Evolutionary conservation across 2,797 vertebrate species (phyloP).

Genomic region (Lindbergichthys nudifrons): DNA sequence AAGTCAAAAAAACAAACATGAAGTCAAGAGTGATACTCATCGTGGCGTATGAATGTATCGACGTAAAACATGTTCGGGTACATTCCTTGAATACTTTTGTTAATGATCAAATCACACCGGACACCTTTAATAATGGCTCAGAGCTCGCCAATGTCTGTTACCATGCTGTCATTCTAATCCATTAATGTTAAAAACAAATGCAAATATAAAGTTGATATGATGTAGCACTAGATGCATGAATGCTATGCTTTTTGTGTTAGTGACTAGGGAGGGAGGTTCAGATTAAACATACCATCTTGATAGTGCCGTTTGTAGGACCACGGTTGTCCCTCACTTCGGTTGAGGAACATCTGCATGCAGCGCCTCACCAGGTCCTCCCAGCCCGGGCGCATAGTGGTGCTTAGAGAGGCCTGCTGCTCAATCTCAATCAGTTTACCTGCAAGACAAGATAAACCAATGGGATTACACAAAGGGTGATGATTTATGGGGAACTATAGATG

Average conservation of each 20-base stretch:
- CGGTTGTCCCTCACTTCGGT: constrained; percentile 93
- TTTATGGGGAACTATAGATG: neutral
- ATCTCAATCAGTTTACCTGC: constrained; percentile 97
- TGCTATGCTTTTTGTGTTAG: neutral
- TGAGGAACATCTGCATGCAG: constrained; percentile 96
- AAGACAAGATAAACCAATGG: constrained; percentile 10
- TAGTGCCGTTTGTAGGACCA: constrained; percentile 97
- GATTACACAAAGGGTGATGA: neutral
- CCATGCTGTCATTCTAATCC: neutral
- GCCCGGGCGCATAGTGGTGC: constrained; percentile 96
- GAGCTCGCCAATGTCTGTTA: neutral
- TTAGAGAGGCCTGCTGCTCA: constrained; percentile 91
- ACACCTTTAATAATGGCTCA: neutral
- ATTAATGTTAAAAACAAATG: neutral
- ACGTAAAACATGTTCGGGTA: neutral
- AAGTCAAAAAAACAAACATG: neutral
- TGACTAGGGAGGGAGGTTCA: neutral
- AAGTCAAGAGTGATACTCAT: neutral
- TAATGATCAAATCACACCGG: neutral
- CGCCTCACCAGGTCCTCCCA: constrained; percentile 96
- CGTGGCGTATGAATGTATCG: neutral
- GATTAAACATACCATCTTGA: constrained; percentile 89
- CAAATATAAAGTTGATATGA: neutral
- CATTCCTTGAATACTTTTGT: constrained; percentile 10
- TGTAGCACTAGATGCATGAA: neutral